Evolutionary conservation across 2,113 vertebrate genomes (phyloP).

Genomic region (Cololabis saira): DNA sequence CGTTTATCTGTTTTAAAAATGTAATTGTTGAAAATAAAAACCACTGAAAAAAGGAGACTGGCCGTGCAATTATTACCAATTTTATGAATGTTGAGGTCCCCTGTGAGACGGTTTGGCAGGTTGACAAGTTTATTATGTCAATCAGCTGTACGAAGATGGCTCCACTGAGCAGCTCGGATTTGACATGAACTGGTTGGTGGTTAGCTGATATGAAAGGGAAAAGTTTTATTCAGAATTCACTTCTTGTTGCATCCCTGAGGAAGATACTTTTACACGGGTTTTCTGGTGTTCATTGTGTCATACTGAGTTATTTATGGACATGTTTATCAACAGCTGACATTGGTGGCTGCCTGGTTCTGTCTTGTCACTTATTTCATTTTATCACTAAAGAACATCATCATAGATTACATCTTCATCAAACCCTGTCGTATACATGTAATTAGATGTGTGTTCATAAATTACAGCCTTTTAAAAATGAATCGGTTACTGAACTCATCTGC

Average conservation of each 20-base stretch:
- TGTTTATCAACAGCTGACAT: neutral
- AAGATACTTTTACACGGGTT: neutral
- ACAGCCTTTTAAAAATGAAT: too few species aligned
- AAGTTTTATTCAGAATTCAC: neutral
- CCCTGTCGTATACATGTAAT: too few species aligned
- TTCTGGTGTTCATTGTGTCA: neutral
- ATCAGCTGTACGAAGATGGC: slow-evolving; percentile 16
- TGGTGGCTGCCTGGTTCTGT: neutral
- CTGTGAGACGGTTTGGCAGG: slow-evolving; percentile 24
- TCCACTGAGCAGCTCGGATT: slow-evolving; percentile 9
- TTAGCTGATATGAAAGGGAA: neutral
- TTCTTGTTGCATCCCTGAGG: slow-evolving; percentile 8
- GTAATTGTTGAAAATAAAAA: too few species aligned
- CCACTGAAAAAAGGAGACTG: too few species aligned
- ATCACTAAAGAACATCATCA: too few species aligned
- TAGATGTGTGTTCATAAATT: too few species aligned
- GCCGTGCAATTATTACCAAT: neutral
- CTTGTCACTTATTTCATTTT: too few species aligned
- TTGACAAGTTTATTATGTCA: slow-evolving; percentile 40
- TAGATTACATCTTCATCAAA: too few species aligned
- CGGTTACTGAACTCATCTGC: too few species aligned
- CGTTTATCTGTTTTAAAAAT: slow-evolving; percentile 23
- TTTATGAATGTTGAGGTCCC: slow-evolving; percentile 18
- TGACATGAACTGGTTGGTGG: slow-evolving; percentile 12
- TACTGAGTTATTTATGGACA: slow-evolving; percentile 1